Evolutionary conservation across 2,888 invertebrate genomes (phyloP).

Genomic region (Celastrina argiolus): DNA sequence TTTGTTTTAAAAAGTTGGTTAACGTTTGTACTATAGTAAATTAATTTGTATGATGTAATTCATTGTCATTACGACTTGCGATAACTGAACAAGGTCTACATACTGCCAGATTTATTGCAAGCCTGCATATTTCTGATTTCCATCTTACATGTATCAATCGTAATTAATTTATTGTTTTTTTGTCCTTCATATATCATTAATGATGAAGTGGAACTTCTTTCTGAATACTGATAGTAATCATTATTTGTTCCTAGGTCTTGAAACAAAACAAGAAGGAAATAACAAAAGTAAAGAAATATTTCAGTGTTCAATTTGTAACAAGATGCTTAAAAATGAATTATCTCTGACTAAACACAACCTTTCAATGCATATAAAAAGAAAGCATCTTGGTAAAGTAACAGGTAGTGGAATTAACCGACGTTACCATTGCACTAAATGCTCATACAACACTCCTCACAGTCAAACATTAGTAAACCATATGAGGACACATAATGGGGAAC

Average conservation of each 20-base stretch:
- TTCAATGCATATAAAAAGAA: constrained; percentile 60
- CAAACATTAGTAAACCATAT: constrained; percentile 69
- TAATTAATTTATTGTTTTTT: too few species aligned
- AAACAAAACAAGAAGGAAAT: not conserved
- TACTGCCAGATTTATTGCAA: too few species aligned
- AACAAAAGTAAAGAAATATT: constrained; percentile 27
- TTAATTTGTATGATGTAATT: too few species aligned
- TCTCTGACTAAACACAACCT: constrained; percentile 56
- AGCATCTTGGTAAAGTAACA: constrained; percentile 55
- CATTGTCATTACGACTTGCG: too few species aligned
- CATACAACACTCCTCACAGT: constrained; percentile 65
- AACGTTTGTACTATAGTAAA: too few species aligned
- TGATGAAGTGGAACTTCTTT: too few species aligned
- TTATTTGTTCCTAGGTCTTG: constrained; percentile 9
- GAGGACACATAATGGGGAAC: constrained; percentile 65
- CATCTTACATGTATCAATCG: too few species aligned
- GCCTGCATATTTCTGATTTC: too few species aligned
- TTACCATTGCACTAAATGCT: constrained; percentile 65
- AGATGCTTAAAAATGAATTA: constrained; percentile 50
- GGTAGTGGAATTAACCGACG: constrained; percentile 56
- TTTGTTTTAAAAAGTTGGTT: not conserved
- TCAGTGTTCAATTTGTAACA: constrained; percentile 52
- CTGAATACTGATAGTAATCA: too few species aligned
- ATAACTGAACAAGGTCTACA: too few species aligned
- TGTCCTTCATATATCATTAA: too few species aligned